A percentile compares a stretch with the other conserved stretches of the same genome.
Evolutionary conservation across 2,113 vertebrate species (phyloP).

Genomic region (Physeter macrocephalus): DNA sequence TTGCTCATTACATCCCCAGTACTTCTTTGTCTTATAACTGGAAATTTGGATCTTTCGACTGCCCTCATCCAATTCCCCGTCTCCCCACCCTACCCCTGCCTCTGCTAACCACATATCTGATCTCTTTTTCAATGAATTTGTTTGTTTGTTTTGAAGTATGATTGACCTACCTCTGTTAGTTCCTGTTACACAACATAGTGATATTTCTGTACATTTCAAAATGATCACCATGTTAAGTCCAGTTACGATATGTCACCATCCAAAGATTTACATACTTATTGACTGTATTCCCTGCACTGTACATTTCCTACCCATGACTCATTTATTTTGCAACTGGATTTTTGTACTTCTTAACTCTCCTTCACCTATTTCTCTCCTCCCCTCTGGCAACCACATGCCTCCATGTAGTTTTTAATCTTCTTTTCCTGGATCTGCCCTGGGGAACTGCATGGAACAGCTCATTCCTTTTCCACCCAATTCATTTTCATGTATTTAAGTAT

Average conservation of each 20-base stretch:
- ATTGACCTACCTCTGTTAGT: neutral
- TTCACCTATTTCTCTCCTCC: neutral
- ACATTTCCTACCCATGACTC: neutral
- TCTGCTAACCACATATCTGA: neutral
- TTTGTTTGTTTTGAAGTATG: neutral
- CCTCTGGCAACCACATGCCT: neutral
- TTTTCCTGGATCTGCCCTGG: neutral
- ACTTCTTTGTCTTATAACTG: neutral
- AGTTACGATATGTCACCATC: neutral
- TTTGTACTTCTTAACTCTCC: neutral
- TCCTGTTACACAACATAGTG: neutral
- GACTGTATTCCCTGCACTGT: neutral
- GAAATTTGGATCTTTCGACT: neutral
- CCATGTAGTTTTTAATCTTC: neutral
- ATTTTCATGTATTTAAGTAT: neutral
- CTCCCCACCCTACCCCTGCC: neutral
- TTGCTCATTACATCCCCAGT: neutral
- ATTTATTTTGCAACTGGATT: neutral
- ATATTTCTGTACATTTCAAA: neutral
- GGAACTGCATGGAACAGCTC: neutral
- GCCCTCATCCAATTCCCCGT: neutral
- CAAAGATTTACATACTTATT: neutral
- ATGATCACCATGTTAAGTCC: neutral
- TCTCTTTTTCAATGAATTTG: neutral
- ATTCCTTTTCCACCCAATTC: neutral